Conservation (phyloP, 2,888 invertebrate species). For the Metacarcinus magister region DNA sequence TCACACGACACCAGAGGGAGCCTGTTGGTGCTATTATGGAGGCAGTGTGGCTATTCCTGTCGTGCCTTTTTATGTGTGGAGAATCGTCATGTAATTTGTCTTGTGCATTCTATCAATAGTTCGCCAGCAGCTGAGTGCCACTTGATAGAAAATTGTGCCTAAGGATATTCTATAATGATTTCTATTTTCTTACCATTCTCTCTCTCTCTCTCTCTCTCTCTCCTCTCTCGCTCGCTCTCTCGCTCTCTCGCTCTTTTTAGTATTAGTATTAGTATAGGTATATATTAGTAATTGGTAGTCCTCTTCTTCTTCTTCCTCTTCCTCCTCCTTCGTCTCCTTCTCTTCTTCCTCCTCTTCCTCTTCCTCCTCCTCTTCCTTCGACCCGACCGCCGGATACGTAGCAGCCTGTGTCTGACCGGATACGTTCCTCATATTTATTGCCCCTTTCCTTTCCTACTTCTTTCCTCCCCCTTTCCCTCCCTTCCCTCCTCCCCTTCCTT, state of each 20-base stretch:
- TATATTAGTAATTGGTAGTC: neutral
- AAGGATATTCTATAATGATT: too few species aligned
- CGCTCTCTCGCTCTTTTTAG: neutral
- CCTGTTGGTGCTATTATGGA: neutral
- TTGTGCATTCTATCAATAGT: neutral
- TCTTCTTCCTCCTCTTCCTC: conserved; percentile 31
- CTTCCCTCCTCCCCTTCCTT: neutral
- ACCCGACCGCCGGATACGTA: conserved; percentile 6
- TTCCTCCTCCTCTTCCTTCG: neutral
- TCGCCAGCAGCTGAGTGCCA: neutral
- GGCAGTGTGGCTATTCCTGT: neutral
- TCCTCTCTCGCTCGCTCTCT: too few species aligned
- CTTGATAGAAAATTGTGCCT: too few species aligned
- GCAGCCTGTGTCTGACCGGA: conserved; percentile 26
- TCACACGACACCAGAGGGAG: neutral
- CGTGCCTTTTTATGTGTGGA: neutral
- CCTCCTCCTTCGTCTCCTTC: conserved; percentile 21
- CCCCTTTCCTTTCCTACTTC: neutral
- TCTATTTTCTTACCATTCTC: too few species aligned
- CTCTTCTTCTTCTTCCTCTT: neutral
- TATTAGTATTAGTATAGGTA: too few species aligned
- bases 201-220: neutral
- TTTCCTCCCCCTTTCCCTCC: neutral
- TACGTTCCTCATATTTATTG: conserved; percentile 40
- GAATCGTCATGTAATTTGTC: neutral